Evolutionary conservation across 2,888 invertebrate species (phyloP).

Genomic region (Stegophylla sp.): DNA sequence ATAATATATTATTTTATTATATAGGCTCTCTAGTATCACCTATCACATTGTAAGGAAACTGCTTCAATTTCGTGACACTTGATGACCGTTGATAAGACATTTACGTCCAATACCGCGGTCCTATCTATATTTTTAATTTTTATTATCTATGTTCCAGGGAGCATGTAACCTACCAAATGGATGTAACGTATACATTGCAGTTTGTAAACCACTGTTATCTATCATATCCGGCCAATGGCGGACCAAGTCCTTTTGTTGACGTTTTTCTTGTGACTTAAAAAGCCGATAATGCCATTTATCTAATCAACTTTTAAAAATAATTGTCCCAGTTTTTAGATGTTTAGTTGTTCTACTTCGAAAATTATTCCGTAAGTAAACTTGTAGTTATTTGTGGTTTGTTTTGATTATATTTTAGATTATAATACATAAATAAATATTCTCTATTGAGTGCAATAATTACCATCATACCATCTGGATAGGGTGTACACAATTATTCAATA

Average conservation of each 20-base stretch:
- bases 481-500: not conserved
- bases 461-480: conserved; percentile 14
- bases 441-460: not conserved
- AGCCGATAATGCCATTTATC: conserved; percentile 56
- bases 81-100: no score
- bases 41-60: no score
- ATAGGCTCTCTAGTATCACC: no score
- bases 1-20: no score
- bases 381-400: not conserved
- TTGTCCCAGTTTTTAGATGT: conserved; percentile 26
- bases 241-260: conserved; percentile 50
- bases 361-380: not conserved
- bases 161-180: no score
- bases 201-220: conserved; percentile 50
- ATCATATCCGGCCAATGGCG: conserved; percentile 56
- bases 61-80: no score
- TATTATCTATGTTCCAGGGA: conserved; percentile 43
- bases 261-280: conserved; percentile 50
- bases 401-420: not conserved
- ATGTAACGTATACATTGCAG: conserved; percentile 12
- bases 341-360: conserved; percentile 14
- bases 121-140: no score
- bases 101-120: no score
- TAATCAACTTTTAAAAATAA: conserved; percentile 55
- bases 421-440: not conserved